Evolutionary conservation across 23 tunicate species (phyloP), one percentile per base, ranked within the genome.

Genomic region (Styela plicata): DNA sequence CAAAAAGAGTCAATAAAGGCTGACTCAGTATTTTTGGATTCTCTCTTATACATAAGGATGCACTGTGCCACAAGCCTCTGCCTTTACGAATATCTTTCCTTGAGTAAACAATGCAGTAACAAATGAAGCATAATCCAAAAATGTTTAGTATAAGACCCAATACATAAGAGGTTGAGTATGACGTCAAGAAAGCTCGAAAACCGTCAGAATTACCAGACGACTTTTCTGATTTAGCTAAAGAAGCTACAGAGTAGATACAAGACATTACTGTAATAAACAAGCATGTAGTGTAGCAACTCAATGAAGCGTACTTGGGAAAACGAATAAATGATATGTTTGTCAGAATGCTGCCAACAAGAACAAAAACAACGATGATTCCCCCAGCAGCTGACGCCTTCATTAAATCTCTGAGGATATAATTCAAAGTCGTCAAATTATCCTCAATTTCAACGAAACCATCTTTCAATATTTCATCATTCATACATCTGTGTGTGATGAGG

Each of bases 21-120:
- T 83, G 88, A 36, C 85, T 89, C 44, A 89, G 31, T 24, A 89
- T 73, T 74, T 84, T 89, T 23, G 94, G 94, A 22, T 73, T 10
- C 29, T 63, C 53, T 25, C 74, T 63, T 5, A 89, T 26, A 63
- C 94, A 89, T 18, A 53, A 70, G 1, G 94, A 84, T 19, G 85
- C 44, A 70, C 82, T 82, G 10, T 61, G 32, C 66, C 84, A 30
- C 33, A 89, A 73, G 1, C 94, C 94, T 31, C 82, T 35, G 19
- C n/a, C 71, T 67, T 67, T 27, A 1, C 71, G 22, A 67, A 27
- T 18, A 24, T 67, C 18, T 16, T 17, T 16, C 22, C 31, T 29
- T 27, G 31, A 27, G 22, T 17, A 29, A 29, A 25, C 16, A 19
- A 25, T 18, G 71, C 71, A 25, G 30, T 25, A 25, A 25, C n/a